Evolutionary conservation across 2,888 invertebrate genomes (phyloP), one percentile per base, ranked within the genome.

Genomic region (Allacma fusca): DNA sequence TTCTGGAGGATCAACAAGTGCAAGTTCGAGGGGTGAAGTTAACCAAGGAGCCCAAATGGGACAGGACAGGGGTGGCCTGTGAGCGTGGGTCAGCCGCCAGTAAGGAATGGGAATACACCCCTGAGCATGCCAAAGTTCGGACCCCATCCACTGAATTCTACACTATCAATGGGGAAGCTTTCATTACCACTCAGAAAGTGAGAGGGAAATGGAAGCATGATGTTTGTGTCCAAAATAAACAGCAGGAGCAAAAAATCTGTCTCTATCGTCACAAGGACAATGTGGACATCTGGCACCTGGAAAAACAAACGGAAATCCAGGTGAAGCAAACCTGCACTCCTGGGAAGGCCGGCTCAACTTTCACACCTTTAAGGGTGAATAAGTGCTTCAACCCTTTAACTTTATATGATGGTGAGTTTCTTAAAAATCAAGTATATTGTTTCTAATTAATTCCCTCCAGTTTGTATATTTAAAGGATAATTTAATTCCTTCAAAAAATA

Each of bases 1-100:
- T 78, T 23, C 71, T 81, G 19, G 65, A 70, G n/a, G 81, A 81
- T 29, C 65, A 70, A 0, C 26, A 23, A 5, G 40, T 76, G 13
- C 76, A 77, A 2, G 79, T 81, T 43, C 64, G 71, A 7, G 79
- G 80, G 13, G 76, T 83, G 19, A 80, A 80, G 40, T 74, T 83
- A 24, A 78, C 81, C 16, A 74, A 75, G 40, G 79, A 81, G 24
- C 78, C 79, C 0, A 59, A 77, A 43, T 83, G 82, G 82, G 50
- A 67, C 0, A 78, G 78, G 26, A 78, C 80, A 0, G 81, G 79
- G 0, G 43, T 83, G 0, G 81, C 80, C 0, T 75, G 72, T 28
- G 75, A 75, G 50, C 16, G 24, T 0, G 57, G 57, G 4, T 29
- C 23, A 16, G 76, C 69, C 1, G 16, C 9, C 13, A 40, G 13